These are phyloP conservation scores for Dipus sagitta DNA, from an alignment of 2,797 vertebrate species.

Conservation along the genomic window DNA sequence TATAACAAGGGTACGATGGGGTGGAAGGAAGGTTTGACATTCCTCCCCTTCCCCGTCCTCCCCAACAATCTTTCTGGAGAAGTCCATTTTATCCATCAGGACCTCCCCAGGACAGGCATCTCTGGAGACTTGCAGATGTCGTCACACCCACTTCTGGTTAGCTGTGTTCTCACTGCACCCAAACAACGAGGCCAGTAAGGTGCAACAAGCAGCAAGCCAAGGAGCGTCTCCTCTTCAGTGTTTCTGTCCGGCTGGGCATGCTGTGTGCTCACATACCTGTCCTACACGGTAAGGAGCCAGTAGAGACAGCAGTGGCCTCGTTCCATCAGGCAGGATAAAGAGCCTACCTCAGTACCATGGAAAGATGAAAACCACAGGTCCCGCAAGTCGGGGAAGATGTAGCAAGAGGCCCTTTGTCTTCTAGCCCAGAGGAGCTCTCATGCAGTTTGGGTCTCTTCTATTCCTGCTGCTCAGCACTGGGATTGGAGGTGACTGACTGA, in stretches of 20 bases:
- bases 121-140: background rate
- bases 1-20: background rate
- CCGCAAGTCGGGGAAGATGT: too few relatives aligned
- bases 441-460: background rate
- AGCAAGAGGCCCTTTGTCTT: background rate
- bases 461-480: background rate
- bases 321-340: background rate
- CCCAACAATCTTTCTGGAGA: background rate
- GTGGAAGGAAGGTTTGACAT: background rate
- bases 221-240: background rate
- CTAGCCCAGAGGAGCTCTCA: rapidly evolving
- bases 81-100: background rate
- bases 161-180: background rate
- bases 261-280: background rate
- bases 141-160: background rate
- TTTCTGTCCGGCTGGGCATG: background rate
- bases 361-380: background rate
- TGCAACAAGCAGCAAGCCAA: background rate
- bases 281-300: background rate
- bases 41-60: background rate
- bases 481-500: background rate
- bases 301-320: background rate
- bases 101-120: background rate
- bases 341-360: background rate
- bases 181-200: background rate